A percentile compares a stretch with the other conserved stretches of the same genome.
Evolutionary conservation across 2,888 invertebrate species (phyloP).

Genomic region (Drosophila subquinaria): DNA sequence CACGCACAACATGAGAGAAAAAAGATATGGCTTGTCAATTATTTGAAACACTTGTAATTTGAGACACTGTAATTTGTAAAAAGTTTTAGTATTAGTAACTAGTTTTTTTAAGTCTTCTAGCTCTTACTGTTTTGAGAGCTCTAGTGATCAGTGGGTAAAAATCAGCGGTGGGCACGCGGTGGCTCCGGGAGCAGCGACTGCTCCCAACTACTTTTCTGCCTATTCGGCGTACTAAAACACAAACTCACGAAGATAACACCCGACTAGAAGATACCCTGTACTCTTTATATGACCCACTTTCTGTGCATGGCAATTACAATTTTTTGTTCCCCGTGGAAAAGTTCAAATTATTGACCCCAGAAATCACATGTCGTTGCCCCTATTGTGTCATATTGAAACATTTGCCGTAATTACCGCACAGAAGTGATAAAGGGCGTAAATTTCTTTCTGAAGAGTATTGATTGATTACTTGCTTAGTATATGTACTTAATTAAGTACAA

Average conservation of each 20-base stretch:
- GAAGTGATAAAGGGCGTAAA: neutral
- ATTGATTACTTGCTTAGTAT: conserved; percentile 18
- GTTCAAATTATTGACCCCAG: conserved; percentile 1
- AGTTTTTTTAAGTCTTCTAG: no score
- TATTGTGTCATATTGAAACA: conserved; percentile 9
- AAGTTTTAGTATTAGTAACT: neutral
- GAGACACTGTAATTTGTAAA: neutral
- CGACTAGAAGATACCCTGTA: conserved; percentile 9
- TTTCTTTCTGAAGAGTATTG: conserved; percentile 4
- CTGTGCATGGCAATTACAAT: neutral
- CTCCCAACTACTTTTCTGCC: no score
- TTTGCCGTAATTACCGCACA: conserved; percentile 15
- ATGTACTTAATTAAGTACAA: neutral
- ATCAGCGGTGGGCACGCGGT: no score
- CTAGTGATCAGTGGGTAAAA: no score
- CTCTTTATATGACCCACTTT: neutral
- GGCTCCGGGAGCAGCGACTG: no score
- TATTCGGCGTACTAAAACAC: no score
- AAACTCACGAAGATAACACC: neutral
- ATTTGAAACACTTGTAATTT: neutral
- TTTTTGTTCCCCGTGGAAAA: neutral
- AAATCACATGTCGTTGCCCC: conserved; percentile 5
- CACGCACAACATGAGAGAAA: neutral
- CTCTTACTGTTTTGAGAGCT: no score
- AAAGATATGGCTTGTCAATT: neutral